Conservation (phyloP, 2,113 vertebrate species). For the cat (Felis catus) region F.catus_Fca126_mat1.0 CM031426.1:27176501-27177000, state of each 20-base stretch:
- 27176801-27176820: background rate
- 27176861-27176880: background rate
- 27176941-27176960: background rate
- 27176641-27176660: background rate
- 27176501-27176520: background rate
- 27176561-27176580: background rate
- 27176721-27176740: background rate
- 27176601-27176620: background rate
- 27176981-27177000: background rate
- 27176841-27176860: background rate
- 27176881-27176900: background rate
- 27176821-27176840: background rate
- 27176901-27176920: background rate
- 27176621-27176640: background rate
- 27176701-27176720: background rate
- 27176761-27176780: background rate
- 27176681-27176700: background rate
- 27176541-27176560: background rate
- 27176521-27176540: background rate
- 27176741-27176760: background rate
- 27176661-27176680: background rate
- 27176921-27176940: background rate
- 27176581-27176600: background rate
- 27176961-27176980: background rate
- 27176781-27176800: too few relatives aligned